Percentiles rank a stretch among this genome's conserved stretches.
Evolutionary conservation across 2,888 invertebrate species (phyloP).

Genomic region (Sepioteuthis lessoniana): DNA sequence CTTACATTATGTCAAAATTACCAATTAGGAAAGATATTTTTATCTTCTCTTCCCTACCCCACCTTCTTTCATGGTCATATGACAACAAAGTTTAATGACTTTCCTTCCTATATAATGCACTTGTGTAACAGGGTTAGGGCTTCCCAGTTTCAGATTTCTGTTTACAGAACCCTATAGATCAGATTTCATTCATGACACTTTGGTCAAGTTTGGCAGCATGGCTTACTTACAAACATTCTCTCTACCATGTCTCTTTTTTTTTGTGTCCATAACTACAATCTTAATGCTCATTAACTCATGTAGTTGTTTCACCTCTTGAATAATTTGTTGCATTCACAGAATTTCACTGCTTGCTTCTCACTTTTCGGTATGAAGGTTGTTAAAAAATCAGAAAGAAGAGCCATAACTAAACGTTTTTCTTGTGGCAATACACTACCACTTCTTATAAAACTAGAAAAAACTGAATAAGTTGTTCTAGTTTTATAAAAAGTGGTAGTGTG

Average conservation of each 20-base stretch:
- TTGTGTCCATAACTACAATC: not conserved
- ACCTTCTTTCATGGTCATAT: not conserved
- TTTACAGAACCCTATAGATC: not conserved
- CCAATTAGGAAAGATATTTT: not conserved
- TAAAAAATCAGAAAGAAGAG: no score
- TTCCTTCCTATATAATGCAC: not conserved
- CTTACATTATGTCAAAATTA: not conserved
- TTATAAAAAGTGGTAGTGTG: no score
- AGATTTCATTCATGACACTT: not conserved
- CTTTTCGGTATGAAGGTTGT: no score
- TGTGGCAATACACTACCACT: no score
- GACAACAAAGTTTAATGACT: not conserved
- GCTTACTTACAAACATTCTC: not conserved
- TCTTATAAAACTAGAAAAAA: no score
- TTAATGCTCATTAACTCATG: not conserved
- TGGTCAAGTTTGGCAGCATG: not conserved
- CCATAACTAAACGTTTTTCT: no score
- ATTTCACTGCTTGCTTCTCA: not conserved
- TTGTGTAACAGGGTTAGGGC: not conserved
- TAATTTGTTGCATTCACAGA: not conserved
- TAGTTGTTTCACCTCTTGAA: not conserved
- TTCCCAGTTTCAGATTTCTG: constrained; percentile 18
- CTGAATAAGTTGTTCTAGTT: no score
- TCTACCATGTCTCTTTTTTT: not conserved
- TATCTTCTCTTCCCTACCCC: not conserved